Evolutionary conservation across 2,797 vertebrate species (phyloP).

Genomic region (Vireo griseus): DNA sequence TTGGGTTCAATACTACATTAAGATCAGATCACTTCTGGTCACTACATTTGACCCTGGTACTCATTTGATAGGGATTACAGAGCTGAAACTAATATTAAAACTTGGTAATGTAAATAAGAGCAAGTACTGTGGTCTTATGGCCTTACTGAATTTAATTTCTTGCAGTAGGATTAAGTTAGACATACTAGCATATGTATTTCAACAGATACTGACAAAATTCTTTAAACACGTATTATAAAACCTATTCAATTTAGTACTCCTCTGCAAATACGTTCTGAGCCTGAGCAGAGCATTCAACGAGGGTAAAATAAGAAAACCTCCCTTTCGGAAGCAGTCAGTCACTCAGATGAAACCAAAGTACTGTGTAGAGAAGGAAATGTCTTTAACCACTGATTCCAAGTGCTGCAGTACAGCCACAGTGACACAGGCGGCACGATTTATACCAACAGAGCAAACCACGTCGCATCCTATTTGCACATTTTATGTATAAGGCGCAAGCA

Average conservation of each 20-base stretch:
- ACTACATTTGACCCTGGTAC: background rate
- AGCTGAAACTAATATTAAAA: background rate
- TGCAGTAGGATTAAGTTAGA: background rate
- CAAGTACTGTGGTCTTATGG: background rate
- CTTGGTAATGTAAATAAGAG: background rate
- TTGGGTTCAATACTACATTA: background rate
- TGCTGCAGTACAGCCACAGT: background rate
- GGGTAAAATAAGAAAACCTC: background rate
- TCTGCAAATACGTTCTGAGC: background rate
- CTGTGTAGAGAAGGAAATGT: background rate
- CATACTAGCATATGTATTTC: background rate
- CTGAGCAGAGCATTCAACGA: background rate
- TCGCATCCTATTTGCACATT: background rate
- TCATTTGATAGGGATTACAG: background rate
- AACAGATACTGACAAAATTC: background rate
- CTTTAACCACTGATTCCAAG: background rate
- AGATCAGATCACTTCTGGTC: background rate
- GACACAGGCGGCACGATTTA: accelerated
- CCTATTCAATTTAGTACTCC: background rate
- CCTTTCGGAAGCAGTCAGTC: background rate
- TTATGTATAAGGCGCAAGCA: background rate
- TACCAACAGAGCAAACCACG: background rate
- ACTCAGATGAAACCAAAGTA: background rate
- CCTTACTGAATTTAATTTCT: background rate
- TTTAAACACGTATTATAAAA: background rate